Evolutionary conservation across 2,888 invertebrate species (phyloP), one percentile per base, ranked within the genome.

Genomic region (Cylloceria caligata): DNA sequence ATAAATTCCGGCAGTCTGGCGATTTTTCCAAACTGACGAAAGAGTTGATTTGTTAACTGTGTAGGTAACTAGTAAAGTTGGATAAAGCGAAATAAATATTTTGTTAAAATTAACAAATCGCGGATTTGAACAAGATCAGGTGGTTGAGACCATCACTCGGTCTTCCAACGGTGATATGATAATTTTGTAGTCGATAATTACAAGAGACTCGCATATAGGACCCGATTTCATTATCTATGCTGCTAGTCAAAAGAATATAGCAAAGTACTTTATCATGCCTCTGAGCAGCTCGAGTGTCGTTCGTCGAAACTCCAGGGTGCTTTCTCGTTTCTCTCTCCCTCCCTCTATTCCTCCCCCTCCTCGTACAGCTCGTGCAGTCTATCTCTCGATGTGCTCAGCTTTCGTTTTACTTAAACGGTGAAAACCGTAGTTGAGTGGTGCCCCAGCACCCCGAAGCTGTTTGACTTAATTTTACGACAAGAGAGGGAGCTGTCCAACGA

Each of bases 381-480:
- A 73, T 71, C 57, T 64, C 74, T 24, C 39, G 13, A 30, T 21
- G 45, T 27, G 45, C 67, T 62, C 71, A 69, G 77, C 79, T 78
- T 55, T 81, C 81, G 83, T 87, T 84, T 83, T 87, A 88, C 86
- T 83, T 81, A 84, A 85, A 86, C 83, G 84, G 83, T 85, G 80
- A 86, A 87, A 88, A 88, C 68, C 73, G 68, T 69, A 49, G 64
- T 64, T 36, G 60, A 60, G 71, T 34, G 45, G 80, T 72, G 76
- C 68, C 76, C 72, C 55, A 84, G 87, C 88, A 89, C 86, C 90
- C 89, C 85, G 86, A 81, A 86, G 88, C 89, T 90, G 90, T 91
- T 91, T 91, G 91, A 90, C 91, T 91, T 91, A 91, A 91, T 91
- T 91, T 91, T 90, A 90, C 81, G 91, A 90, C 87, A 88, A 88